A percentile compares a stretch with the other conserved stretches of the same genome.
Conservation (phyloP, 2,113 vertebrate species). For the Casuarius casuarius region DNA sequence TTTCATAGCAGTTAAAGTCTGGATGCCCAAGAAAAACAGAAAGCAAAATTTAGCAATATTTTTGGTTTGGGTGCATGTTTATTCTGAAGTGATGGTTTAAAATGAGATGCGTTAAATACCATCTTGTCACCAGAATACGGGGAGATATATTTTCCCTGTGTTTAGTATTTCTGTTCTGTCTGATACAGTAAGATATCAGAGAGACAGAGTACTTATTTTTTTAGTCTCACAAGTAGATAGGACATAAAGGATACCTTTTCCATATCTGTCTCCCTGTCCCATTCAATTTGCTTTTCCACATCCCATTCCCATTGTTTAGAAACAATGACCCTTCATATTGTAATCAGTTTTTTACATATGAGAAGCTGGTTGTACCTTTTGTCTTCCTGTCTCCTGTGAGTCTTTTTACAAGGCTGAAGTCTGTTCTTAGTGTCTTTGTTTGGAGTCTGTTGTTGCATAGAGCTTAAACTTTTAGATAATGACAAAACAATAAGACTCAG, state of each 20-base stretch:
- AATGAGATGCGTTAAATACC: not conserved
- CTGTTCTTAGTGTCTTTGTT: not conserved
- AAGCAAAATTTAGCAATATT: not conserved
- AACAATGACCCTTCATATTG: not conserved
- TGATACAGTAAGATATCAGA: not conserved
- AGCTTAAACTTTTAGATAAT: not conserved
- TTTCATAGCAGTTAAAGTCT: not conserved
- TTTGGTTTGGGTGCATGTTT: not conserved
- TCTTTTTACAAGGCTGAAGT: not conserved
- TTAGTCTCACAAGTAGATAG: not conserved
- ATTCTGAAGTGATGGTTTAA: not conserved
- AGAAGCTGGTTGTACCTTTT: conserved; percentile 4
- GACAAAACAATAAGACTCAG: not conserved
- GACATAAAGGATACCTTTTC: conserved; percentile 8
- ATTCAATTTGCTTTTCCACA: conserved; percentile 21
- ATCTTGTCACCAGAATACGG: not conserved
- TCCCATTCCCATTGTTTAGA: conserved; percentile 31
- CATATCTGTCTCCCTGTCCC: not conserved
- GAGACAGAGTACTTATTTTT: not conserved
- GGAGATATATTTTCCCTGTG: not conserved
- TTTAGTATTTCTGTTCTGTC: not conserved
- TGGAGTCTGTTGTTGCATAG: not conserved
- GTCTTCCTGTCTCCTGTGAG: not conserved
- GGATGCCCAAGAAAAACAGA: not conserved
- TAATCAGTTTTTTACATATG: not conserved